Base-by-base conservation (phyloP, 2,113 vertebrate genomes). In the Willisornis vidua region DNA sequence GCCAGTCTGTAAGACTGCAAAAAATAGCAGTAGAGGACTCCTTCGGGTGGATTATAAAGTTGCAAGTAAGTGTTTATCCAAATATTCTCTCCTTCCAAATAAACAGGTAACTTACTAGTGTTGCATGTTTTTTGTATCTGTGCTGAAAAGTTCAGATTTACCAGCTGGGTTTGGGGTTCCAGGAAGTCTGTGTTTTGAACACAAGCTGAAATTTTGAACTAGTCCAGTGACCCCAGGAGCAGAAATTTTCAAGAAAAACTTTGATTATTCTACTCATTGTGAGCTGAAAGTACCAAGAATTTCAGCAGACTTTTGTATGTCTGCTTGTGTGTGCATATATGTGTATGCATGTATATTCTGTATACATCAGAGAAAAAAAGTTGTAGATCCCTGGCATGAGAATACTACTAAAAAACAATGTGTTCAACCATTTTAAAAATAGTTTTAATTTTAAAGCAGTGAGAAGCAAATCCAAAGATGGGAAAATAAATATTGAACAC, bases 301-400 rank as follows among this genome's bases (percentile, higher is more conserved):
- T 85, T 85, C n/a, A 71, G 59, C 19, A 81, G n/a, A 66, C 15
- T 19, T 25, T 52, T 24, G 9, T 17, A 14, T 25, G 4, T 55
- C 33, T 41, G 28, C 24, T 39, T 23, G 7, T 16, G 8, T 24
- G 16, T 24, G 16, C 18, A 33, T n/a, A 54, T 19, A 15, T 19
- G 1, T 22, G 11, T 0, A 0, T 33, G 19, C 25, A 3, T 55
- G 5, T 39, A 4, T 62, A 35, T 51, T n/a, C 11, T 66, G 20
- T 16, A 33, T 31, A n/a, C 2, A 59, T 46, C 31, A 85, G 22
- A 62, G 13, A 14, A 48, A 39, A 78, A 76, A 76, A 76, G n/a
- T 9, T 3, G 33, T 28, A 59, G 17, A 49, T 37, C 59, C 0
- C 0, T 11, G 11, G 12, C 25, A 80, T 9, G 24, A 73, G 11